phyloP scores from a whole-genome alignment of 1,140 invertebrate genomes.

The Palaemon carinicauda region DNA sequence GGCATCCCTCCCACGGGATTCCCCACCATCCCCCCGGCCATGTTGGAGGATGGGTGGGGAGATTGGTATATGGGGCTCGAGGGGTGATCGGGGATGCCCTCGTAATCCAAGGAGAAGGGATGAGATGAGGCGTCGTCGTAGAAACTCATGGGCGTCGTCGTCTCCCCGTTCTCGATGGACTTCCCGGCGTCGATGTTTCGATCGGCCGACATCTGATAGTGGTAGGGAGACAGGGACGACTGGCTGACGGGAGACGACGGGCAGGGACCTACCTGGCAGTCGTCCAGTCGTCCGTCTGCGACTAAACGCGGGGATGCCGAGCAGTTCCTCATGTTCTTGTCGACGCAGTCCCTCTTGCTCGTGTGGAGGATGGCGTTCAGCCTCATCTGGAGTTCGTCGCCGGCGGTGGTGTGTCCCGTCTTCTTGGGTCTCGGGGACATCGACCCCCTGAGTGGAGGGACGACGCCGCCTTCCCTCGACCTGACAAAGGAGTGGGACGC shows the following conservation, averaged over 20 bases:
- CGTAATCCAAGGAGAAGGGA: too few relatives aligned
- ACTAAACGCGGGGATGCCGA: background rate
- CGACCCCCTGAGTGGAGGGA: background rate
- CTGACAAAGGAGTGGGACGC: conserved; percentile 25
- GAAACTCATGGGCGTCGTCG: too few relatives aligned
- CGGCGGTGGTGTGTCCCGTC: background rate
- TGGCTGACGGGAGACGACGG: background rate
- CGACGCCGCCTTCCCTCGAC: background rate
- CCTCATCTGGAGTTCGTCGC: conserved; percentile 36
- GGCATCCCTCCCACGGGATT: too few relatives aligned
- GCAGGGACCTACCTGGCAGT: too few relatives aligned
- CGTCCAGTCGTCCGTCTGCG: background rate
- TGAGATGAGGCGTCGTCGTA: too few relatives aligned
- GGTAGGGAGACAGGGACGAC: background rate
- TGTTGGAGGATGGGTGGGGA: too few relatives aligned
- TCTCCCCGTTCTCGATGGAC: background rate
- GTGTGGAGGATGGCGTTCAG: conserved; percentile 41
- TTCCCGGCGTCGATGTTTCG: background rate
- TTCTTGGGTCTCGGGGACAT: background rate
- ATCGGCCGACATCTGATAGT: background rate
- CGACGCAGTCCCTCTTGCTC: background rate
- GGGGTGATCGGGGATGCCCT: too few relatives aligned
- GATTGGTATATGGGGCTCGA: too few relatives aligned
- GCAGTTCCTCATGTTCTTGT: background rate
- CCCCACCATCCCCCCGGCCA: too few relatives aligned